Evolutionary conservation across 2,888 invertebrate species (phyloP).

Genomic region (Malthinus seriepunctatus): DNA sequence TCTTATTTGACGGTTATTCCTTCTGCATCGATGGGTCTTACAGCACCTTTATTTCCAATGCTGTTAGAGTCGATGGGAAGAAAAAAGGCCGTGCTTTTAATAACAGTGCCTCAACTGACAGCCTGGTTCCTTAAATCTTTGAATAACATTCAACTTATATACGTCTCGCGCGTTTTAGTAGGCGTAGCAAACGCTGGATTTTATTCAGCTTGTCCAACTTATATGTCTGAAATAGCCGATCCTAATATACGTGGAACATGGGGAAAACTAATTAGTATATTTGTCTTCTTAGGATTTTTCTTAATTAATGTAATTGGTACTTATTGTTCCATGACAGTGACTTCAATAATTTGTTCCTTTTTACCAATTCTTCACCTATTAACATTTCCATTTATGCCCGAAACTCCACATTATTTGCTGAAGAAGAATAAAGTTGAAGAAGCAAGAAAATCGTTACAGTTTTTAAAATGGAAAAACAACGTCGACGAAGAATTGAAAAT

Average conservation of each 20-base stretch:
- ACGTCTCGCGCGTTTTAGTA: not conserved
- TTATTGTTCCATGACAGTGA: constrained; percentile 57
- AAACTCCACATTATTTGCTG: constrained; percentile 49
- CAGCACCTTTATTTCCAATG: constrained; percentile 24
- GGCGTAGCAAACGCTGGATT: not conserved
- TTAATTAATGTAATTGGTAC: constrained; percentile 59
- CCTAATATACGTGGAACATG: constrained; percentile 42
- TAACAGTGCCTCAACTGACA: constrained; percentile 39
- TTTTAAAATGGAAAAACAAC: constrained; percentile 37
- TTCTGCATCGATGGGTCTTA: constrained; percentile 28
- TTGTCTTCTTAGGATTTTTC: constrained; percentile 37
- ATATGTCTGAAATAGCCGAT: constrained; percentile 37
- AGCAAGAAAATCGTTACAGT: constrained; percentile 37
- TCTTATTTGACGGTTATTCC: constrained; percentile 35
- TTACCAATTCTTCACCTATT: constrained; percentile 61
- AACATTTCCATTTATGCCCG: constrained; percentile 65
- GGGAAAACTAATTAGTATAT: constrained; percentile 38
- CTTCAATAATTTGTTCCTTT: constrained; percentile 61
- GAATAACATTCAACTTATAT: constrained; percentile 19
- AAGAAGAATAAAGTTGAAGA: constrained; percentile 38
- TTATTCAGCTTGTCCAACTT: not conserved
- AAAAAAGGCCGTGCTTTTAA: constrained; percentile 35
- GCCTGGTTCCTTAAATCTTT: constrained; percentile 37
- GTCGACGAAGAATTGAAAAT: constrained; percentile 39
- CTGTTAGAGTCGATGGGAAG: constrained; percentile 34